Evolutionary conservation across 1,140 invertebrate species (phyloP).

Genomic region (Drosophila kikkawai): DNA sequence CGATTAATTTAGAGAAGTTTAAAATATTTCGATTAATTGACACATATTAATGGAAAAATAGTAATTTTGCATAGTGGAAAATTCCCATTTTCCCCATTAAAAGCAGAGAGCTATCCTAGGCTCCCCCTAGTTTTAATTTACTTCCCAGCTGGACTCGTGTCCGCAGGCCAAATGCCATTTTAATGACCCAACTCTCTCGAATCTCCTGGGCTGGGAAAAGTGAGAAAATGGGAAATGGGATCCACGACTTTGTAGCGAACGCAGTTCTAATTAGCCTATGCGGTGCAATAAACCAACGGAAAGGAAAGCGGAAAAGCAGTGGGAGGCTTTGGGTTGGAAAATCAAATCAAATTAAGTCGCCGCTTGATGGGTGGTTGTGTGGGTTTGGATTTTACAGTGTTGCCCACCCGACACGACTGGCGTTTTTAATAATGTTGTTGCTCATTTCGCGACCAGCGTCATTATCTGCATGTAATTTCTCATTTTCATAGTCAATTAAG

Average conservation of each 20-base stretch:
- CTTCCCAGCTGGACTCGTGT: slow-evolving; percentile 34
- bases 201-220: neutral
- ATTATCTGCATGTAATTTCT: slow-evolving; percentile 84
- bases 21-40: too few species aligned
- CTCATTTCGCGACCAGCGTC: slow-evolving; percentile 78
- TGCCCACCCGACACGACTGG: neutral
- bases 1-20: too few species aligned
- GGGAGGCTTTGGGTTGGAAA: slow-evolving; percentile 45
- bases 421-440: slow-evolving; percentile 63
- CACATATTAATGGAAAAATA: too few species aligned
- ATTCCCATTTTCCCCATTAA: neutral
- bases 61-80: too few species aligned
- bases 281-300: slow-evolving; percentile 67
- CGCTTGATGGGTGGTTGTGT: slow-evolving; percentile 53
- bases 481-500: slow-evolving; percentile 85
- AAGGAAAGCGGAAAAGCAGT: slow-evolving; percentile 17
- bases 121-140: slow-evolving; percentile 1
- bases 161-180: slow-evolving; percentile 71
- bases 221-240: slow-evolving; percentile 18
- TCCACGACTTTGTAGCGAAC: slow-evolving; percentile 37
- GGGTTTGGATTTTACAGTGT: slow-evolving; percentile 45
- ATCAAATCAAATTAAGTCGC: slow-evolving; percentile 81
- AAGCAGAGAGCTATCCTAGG: neutral
- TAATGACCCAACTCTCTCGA: slow-evolving; percentile 64
- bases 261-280: slow-evolving; percentile 74